phyloP scores from a whole-genome alignment of 64 coral and sea anemone genomes.

The Montipora capricornis region DNA sequence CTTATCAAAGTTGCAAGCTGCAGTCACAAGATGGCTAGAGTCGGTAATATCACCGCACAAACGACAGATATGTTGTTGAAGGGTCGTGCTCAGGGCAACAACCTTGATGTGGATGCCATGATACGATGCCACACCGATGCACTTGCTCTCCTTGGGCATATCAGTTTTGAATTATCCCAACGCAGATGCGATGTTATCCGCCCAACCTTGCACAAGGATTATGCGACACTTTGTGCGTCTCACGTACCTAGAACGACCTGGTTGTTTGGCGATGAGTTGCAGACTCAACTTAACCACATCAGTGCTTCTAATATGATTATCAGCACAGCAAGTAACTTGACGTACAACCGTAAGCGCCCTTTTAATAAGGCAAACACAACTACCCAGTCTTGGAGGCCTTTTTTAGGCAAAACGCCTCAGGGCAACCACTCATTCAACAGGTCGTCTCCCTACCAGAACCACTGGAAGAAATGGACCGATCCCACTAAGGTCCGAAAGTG shows the following conservation, averaged over 20 bases:
- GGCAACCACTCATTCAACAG: background rate
- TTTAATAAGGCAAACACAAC: background rate
- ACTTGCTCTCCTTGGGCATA: conserved; percentile 29
- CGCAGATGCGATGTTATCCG: no score
- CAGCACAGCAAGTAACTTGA: background rate
- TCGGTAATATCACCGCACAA: background rate
- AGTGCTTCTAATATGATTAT: no score
- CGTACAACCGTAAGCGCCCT: background rate
- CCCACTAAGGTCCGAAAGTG: background rate
- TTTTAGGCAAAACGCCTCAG: background rate
- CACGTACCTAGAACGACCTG: no score
- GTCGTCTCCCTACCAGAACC: background rate
- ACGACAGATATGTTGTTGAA: conserved; percentile 26
- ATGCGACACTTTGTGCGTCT: no score
- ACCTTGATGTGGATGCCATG: conserved; percentile 1
- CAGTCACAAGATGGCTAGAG: conserved; percentile 3
- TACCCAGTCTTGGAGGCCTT: no score
- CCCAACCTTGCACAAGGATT: no score
- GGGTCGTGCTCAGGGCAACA: background rate
- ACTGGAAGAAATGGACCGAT: background rate
- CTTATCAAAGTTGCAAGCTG: conserved; percentile 7
- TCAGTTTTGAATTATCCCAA: no score
- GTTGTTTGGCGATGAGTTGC: background rate
- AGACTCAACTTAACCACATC: no score
- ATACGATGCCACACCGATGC: conserved; percentile 31